Percentiles rank a stretch among this genome's conserved stretches.
phyloP scores from a whole-genome alignment of 2,888 invertebrate genomes.

The Clistopyga incitator region DNA sequence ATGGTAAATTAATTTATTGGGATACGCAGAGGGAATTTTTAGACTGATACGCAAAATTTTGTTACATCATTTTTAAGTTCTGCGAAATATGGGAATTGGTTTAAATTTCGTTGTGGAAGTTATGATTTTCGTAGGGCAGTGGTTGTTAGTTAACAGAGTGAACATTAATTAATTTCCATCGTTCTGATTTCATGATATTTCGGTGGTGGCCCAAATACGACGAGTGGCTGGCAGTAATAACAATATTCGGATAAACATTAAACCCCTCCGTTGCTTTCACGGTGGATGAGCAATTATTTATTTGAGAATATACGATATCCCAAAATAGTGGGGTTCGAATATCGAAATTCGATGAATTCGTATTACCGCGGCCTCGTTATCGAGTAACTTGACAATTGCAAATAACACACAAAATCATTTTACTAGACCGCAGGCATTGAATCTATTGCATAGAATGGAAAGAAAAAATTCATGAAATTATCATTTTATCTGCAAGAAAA shows the following conservation, averaged over 20 bases:
- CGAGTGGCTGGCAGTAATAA: neutral
- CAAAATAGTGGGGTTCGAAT: constrained; percentile 8
- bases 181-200: neutral
- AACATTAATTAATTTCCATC: neutral
- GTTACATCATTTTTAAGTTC: no score
- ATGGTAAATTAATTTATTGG: no score
- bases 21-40: no score
- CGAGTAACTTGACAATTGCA: neutral
- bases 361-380: constrained; percentile 3
- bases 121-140: no score
- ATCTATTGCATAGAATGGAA: no score
- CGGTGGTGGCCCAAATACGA: neutral
- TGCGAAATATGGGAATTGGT: no score
- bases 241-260: neutral
- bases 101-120: no score
- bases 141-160: neutral
- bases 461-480: no score
- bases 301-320: neutral
- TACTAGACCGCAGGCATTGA: no score
- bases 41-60: no score
- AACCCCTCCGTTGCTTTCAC: neutral
- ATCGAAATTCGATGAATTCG: constrained; percentile 45
- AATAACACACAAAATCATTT: neutral
- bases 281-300: constrained; percentile 11
- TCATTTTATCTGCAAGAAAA: no score